Percentiles rank a stretch among this genome's conserved stretches.
Evolutionary conservation across 2,888 invertebrate species (phyloP).

Genomic region (Andrena bicolor): DNA sequence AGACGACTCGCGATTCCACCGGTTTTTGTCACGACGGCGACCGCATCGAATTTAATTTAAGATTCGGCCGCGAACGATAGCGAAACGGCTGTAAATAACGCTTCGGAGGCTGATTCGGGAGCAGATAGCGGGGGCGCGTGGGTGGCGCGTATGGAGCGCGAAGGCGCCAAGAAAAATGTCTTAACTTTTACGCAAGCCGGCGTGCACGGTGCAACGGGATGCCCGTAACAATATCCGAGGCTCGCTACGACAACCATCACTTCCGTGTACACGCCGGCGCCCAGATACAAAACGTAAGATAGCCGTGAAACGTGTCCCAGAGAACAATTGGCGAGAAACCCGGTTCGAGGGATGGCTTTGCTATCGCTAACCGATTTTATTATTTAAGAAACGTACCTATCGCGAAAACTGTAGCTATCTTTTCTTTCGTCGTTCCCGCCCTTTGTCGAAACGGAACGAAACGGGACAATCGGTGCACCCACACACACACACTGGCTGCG

Average conservation of each 20-base stretch:
- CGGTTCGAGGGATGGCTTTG: not conserved
- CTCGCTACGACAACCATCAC: constrained; percentile 23
- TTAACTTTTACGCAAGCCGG: constrained; percentile 32
- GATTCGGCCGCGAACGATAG: constrained; percentile 35
- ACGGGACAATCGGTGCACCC: not conserved
- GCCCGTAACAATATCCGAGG: constrained; percentile 28
- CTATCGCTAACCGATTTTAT: not conserved
- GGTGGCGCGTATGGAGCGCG: constrained; percentile 57
- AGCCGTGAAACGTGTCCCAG: constrained; percentile 1
- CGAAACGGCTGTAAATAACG: constrained; percentile 40
- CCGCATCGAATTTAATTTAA: constrained; percentile 33
- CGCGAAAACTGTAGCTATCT: not conserved
- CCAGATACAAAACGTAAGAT: constrained; percentile 19
- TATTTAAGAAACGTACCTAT: not conserved
- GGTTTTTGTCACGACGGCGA: not conserved
- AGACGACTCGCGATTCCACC: not conserved
- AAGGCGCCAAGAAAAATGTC: constrained; percentile 56
- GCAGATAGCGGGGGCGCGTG: constrained; percentile 47
- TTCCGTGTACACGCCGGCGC: constrained; percentile 41
- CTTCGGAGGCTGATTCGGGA: constrained; percentile 41
- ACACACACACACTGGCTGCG: not conserved
- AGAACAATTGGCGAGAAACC: not conserved
- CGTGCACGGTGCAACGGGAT: not conserved
- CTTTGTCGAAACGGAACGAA: not conserved
- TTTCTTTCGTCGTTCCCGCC: constrained; percentile 1